These are phyloP conservation scores for Conops quadrifasciatus DNA, from an alignment of 2,888 invertebrate genomes.

Conservation along the genomic window DNA sequence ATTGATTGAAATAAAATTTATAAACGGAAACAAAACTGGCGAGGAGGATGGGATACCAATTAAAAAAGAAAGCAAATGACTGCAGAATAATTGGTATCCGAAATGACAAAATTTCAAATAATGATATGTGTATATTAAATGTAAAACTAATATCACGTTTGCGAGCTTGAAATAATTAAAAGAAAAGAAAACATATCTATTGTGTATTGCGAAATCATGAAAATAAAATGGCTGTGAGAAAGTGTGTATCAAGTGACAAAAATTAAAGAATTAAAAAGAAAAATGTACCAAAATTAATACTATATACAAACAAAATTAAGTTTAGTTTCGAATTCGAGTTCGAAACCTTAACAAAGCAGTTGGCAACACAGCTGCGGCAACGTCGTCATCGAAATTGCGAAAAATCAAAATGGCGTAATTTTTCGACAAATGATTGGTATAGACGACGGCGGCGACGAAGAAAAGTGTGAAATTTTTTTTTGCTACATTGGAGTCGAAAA, in stretches of 20 bases:
- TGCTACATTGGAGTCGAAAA: constrained; percentile 48
- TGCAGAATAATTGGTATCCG: too few species aligned
- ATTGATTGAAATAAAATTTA: too few species aligned
- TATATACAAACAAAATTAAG: constrained; percentile 23
- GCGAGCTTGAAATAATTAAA: too few species aligned
- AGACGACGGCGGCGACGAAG: constrained; percentile 44
- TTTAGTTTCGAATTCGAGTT: constrained; percentile 17
- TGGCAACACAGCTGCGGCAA: constrained; percentile 33
- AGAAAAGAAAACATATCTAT: too few species aligned
- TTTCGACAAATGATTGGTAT: constrained; percentile 51
- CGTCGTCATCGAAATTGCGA: constrained; percentile 38
- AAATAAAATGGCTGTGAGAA: constrained; percentile 35
- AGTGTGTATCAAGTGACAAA: constrained; percentile 13
- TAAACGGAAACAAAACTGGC: too few species aligned
- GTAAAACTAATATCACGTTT: too few species aligned
- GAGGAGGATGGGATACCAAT: too few species aligned
- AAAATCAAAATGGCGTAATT: constrained; percentile 59
- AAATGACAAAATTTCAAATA: too few species aligned
- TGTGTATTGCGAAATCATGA: constrained; percentile 20
- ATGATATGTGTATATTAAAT: too few species aligned
- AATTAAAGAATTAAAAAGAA: neutral
- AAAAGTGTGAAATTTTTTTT: constrained; percentile 45
- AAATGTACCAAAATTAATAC: constrained; percentile 19
- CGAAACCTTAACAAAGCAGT: neutral
- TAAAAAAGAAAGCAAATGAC: too few species aligned